Evolutionary conservation across 92 coral and sea anemone genomes (phyloP).

Genomic region (Actinernus sp.): DNA sequence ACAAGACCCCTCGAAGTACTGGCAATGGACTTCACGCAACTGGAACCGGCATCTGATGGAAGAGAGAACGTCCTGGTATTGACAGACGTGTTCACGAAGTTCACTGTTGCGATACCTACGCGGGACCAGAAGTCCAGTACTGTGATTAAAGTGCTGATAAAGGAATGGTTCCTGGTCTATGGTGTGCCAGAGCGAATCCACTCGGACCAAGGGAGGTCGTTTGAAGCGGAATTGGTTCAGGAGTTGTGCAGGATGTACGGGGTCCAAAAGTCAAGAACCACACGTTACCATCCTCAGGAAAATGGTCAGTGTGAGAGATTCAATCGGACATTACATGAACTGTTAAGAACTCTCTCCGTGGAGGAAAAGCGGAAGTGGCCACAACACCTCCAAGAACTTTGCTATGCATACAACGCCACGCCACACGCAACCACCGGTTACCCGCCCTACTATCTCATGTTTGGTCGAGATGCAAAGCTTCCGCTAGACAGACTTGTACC

Average conservation of each 20-base stretch:
- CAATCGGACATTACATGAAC: slow-evolving; percentile 65
- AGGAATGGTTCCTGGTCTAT: slow-evolving; percentile 67
- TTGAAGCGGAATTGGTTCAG: no score
- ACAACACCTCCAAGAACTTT: slow-evolving; percentile 62
- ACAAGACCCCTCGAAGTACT: slow-evolving; percentile 65
- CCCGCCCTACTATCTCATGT: slow-evolving; percentile 65
- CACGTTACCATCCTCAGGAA: slow-evolving; percentile 70
- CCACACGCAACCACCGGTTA: slow-evolving; percentile 74
- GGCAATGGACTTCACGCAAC: slow-evolving; percentile 60
- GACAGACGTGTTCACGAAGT: slow-evolving; percentile 66
- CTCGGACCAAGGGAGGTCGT: slow-evolving; percentile 69
- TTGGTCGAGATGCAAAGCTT: slow-evolving; percentile 46
- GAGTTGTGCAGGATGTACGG: no score
- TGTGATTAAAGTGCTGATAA: slow-evolving; percentile 44
- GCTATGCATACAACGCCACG: slow-evolving; percentile 74
- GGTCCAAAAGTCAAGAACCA: slow-evolving; percentile 58
- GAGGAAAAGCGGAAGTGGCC: no score
- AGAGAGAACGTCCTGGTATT: slow-evolving; percentile 57
- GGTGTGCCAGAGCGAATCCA: slow-evolving; percentile 60
- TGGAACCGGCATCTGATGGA: slow-evolving; percentile 62
- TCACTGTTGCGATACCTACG: slow-evolving; percentile 53
- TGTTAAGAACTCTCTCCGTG: slow-evolving; percentile 56
- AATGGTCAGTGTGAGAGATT: slow-evolving; percentile 76
- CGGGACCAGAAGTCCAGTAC: slow-evolving; percentile 61
- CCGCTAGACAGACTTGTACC: slow-evolving; percentile 43